phyloP scores from a whole-genome alignment of 2,888 invertebrate genomes.

The Orthosia gothica region DNA sequence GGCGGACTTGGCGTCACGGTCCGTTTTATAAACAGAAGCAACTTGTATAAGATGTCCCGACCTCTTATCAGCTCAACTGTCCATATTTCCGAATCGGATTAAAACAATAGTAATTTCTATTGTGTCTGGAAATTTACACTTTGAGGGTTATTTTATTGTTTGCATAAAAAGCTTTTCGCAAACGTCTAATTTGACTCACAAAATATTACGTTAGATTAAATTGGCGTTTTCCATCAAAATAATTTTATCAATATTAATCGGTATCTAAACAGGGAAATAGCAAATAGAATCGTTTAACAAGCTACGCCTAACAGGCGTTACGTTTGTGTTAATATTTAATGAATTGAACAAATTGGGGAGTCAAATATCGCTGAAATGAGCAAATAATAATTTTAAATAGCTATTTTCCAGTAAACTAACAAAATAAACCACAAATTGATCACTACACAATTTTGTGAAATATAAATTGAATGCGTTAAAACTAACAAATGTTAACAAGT shows the following conservation, averaged over 20 bases:
- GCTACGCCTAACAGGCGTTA: background rate
- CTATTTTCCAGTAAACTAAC: slow-evolving; percentile 36
- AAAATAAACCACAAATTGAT: slow-evolving; percentile 50
- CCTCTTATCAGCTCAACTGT: no score
- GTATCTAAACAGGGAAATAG: background rate
- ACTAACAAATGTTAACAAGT: slow-evolving; percentile 18
- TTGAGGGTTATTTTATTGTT: slow-evolving; percentile 24
- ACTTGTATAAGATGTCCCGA: slow-evolving; percentile 26
- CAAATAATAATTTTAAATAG: slow-evolving; percentile 41
- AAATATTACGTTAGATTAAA: background rate
- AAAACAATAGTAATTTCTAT: no score
- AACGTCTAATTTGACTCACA: background rate
- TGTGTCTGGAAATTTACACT: no score
- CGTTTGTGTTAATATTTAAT: slow-evolving; percentile 30
- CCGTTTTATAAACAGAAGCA: slow-evolving; percentile 36
- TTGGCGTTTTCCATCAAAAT: background rate
- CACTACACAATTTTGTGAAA: slow-evolving; percentile 25
- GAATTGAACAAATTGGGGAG: slow-evolving; percentile 19
- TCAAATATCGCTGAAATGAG: slow-evolving; percentile 39
- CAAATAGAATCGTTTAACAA: slow-evolving; percentile 12
- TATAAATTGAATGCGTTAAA: slow-evolving; percentile 37
- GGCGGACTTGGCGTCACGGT: slow-evolving; percentile 13
- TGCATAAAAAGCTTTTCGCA: slow-evolving; percentile 3
- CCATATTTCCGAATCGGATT: no score
- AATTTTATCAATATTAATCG: background rate